Evolutionary conservation across 1,140 invertebrate species (phyloP).

Genomic region (Hesperophylax magnus): DNA sequence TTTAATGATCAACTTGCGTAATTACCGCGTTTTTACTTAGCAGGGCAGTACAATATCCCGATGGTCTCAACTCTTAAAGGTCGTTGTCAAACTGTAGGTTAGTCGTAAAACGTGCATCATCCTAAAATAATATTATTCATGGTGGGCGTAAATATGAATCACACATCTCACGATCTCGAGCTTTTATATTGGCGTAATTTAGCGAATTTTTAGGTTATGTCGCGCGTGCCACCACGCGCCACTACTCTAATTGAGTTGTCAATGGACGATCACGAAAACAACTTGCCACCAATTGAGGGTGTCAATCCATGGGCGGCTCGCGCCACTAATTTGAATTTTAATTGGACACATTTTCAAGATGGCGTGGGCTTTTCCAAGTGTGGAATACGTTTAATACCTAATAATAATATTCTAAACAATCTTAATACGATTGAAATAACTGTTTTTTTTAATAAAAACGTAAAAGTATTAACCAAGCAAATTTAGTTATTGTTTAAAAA

Average conservation of each 20-base stretch:
- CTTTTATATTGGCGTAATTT: slow-evolving; percentile 6
- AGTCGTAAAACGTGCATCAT: no score
- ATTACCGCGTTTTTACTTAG: no score
- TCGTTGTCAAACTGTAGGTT: no score
- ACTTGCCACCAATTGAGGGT: slow-evolving; percentile 39
- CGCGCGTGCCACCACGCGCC: background rate
- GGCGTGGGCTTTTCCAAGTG: slow-evolving; percentile 16
- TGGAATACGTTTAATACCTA: no score
- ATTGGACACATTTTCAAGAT: slow-evolving; percentile 24
- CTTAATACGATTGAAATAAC: no score
- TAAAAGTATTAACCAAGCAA: no score
- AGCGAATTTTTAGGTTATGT: background rate
- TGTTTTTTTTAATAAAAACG: no score
- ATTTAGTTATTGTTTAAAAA: no score
- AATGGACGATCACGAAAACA: slow-evolving; percentile 21
- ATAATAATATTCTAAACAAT: no score
- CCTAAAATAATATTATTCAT: background rate
- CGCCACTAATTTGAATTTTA: slow-evolving; percentile 34
- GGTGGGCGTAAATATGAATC: slow-evolving; percentile 1
- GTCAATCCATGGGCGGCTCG: background rate
- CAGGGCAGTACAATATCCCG: no score
- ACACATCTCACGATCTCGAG: background rate
- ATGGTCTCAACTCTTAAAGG: no score
- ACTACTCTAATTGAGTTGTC: slow-evolving; percentile 24
- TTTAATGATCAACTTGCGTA: no score